phyloP scores from a whole-genome alignment of 1,140 invertebrate genomes.

The Phymorhynchus buccinoides region DNA sequence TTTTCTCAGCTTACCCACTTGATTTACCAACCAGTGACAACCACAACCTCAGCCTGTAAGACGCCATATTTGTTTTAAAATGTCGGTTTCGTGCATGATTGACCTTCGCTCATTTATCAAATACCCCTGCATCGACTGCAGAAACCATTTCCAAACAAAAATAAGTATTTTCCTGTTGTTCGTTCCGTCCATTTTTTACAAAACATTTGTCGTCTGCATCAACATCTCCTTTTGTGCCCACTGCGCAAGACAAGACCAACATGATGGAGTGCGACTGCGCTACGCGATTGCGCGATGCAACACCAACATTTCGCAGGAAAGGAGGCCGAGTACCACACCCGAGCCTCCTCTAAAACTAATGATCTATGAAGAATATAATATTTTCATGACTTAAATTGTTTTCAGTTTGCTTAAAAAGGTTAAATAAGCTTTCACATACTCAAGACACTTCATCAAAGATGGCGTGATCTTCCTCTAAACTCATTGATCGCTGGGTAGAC shows the following conservation, averaged over 20 bases:
- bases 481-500: conserved; percentile 29
- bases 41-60: not conserved
- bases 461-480: conserved; percentile 7
- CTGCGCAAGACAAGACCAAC: conserved; percentile 45
- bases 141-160: not conserved
- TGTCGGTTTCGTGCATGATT: not conserved
- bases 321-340: not conserved
- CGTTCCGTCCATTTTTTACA: not conserved
- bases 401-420: conserved; percentile 8
- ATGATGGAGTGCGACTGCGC: conserved; percentile 51
- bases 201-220: conserved; percentile 41
- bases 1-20: no score
- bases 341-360: not conserved
- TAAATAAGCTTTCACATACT: not conserved
- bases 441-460: conserved; percentile 25
- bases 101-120: conserved; percentile 10
- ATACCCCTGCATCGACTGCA: conserved; percentile 14
- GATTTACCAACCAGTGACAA: no score
- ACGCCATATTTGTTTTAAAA: conserved; percentile 23
- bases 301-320: conserved; percentile 22
- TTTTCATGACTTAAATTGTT: conserved; percentile 12
- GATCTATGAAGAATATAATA: not conserved
- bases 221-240: conserved; percentile 36
- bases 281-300: conserved; percentile 48
- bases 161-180: not conserved